Percentiles rank a stretch among this genome's conserved stretches.
These are phyloP conservation scores for Limnodromus scolopaceus DNA, from an alignment of 2,797 vertebrate species.

Conservation along the genomic window DNA sequence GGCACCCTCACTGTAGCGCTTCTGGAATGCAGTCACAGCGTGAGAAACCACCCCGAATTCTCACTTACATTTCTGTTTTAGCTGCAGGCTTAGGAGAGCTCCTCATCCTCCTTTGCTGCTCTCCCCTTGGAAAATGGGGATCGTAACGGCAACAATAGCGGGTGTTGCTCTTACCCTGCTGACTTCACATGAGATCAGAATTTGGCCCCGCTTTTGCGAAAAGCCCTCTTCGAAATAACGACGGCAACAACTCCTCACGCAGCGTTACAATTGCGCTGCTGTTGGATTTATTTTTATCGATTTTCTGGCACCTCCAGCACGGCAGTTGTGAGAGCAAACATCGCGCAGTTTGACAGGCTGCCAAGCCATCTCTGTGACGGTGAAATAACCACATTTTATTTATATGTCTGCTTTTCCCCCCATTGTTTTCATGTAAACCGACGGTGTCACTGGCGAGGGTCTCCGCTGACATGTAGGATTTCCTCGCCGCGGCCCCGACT, in stretches of 20 bases:
- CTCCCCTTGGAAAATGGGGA: not conserved
- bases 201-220: not conserved
- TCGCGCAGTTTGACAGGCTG: not conserved
- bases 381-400: constrained; percentile 28
- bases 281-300: not conserved
- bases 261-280: not conserved
- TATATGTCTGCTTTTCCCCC: not conserved
- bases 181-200: not conserved
- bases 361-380: not conserved
- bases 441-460: constrained; percentile 32
- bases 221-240: not conserved
- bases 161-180: not conserved
- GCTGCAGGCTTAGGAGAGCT: not conserved
- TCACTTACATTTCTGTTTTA: rapidly evolving
- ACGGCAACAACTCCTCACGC: rapidly evolving
- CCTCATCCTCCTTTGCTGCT: not conserved
- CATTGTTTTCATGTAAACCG: not conserved
- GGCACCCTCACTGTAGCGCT: not conserved
- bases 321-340: not conserved
- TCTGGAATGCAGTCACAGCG: not conserved
- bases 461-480: constrained; percentile 46
- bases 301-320: constrained; percentile 40
- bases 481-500: not conserved
- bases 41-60: not conserved
- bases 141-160: not conserved